These are phyloP conservation scores for Thomomys bottae DNA, from an alignment of 2,113 vertebrate genomes.

Conservation along the genomic window DNA sequence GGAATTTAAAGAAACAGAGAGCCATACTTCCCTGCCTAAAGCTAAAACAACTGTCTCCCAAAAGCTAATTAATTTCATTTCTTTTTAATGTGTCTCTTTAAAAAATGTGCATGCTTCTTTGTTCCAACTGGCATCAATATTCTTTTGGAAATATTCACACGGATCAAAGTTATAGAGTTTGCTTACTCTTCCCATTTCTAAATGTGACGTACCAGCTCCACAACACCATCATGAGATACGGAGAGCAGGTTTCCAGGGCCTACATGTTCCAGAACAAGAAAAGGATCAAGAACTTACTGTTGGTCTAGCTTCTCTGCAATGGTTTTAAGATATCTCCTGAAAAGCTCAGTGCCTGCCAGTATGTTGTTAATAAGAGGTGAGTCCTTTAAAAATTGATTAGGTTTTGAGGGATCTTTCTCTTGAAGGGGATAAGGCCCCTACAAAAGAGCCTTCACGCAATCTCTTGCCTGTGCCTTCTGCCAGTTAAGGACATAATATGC, in stretches of 20 bases:
- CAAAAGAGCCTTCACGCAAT: not conserved
- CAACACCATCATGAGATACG: not conserved
- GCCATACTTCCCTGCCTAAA: not conserved
- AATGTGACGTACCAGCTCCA: not conserved
- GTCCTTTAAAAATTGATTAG: not conserved
- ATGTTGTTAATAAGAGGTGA: not conserved
- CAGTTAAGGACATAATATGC: too few species aligned
- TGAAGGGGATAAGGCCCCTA: not conserved
- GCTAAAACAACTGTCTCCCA: not conserved
- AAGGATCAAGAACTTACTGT: not conserved
- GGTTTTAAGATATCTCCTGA: not conserved
- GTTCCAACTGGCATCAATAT: constrained; percentile 1
- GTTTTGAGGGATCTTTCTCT: not conserved
- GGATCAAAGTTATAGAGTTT: constrained; percentile 29
- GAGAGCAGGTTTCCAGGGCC: not conserved
- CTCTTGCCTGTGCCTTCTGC: not conserved
- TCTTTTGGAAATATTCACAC: not conserved
- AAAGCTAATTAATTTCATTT: not conserved
- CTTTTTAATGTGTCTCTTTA: constrained; percentile 33
- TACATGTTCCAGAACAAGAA: not conserved
- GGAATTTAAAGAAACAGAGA: not conserved
- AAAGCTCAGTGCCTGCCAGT: not conserved
- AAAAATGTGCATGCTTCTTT: not conserved
- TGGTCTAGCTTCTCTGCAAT: not conserved
- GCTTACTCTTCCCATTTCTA: not conserved